Conservation (phyloP, 1,140 invertebrate genomes). For the Phymorhynchus buccinoides region DNA sequence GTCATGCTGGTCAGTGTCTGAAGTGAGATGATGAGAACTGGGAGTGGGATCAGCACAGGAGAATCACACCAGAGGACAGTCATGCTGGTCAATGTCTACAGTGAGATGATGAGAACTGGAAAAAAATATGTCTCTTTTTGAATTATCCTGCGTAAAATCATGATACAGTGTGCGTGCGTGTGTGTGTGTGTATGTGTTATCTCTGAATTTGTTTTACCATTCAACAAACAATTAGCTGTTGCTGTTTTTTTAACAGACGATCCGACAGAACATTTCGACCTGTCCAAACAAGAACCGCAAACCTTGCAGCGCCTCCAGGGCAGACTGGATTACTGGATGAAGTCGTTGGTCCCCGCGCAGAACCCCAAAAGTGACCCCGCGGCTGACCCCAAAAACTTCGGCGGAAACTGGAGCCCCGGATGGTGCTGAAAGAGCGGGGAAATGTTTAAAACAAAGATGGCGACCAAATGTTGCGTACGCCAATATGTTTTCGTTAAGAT, state of each 20-base stretch:
- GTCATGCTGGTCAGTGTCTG: too few relatives aligned
- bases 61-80: too few relatives aligned
- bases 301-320: conserved; percentile 36
- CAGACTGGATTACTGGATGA: conserved; percentile 34
- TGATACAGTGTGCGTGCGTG: not conserved
- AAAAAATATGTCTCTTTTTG: too few relatives aligned
- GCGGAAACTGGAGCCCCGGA: conserved; percentile 47
- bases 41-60: too few relatives aligned
- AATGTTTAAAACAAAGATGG: too few relatives aligned
- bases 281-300: conserved; percentile 39
- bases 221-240: too few relatives aligned
- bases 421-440: conserved; percentile 54
- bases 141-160: too few relatives aligned
- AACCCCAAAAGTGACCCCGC: conserved; percentile 40
- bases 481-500: too few relatives aligned
- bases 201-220: not conserved
- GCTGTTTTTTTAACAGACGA: conserved; percentile 46
- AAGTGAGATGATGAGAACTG: too few relatives aligned
- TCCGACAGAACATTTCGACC: conserved; percentile 49
- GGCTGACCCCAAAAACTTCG: conserved; percentile 46
- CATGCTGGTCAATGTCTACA: too few relatives aligned
- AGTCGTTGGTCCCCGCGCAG: conserved; percentile 42
- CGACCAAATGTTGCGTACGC: too few relatives aligned
- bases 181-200: not conserved
- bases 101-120: too few relatives aligned